Base-by-base conservation (phyloP, 2,888 invertebrate species). In the Phortica okadai region DNA sequence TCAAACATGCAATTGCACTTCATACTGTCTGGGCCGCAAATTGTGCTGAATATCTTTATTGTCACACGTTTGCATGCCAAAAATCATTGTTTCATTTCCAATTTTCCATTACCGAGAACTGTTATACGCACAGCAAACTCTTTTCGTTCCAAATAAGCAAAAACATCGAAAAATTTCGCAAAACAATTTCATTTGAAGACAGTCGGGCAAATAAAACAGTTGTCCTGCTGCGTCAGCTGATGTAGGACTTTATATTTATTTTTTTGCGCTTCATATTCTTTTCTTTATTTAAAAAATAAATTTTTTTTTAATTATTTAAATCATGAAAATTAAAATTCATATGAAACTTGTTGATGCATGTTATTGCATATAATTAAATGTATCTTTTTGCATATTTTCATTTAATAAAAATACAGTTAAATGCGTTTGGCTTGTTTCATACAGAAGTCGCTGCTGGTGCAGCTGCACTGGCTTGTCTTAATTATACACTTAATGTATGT, bases 1-100 rank as follows among this genome's bases (percentile, higher is more conserved):
- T 72, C 21, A 16, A 56, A 72, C 54, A 72, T 72, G 54, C 70
- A 72, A 56, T 72, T 72, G 21, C 45, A 69, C 14, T 33, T 45
- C 69, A 41, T 33, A 10, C 54, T 69, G 25, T 50, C 14, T 21
- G 41, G 41, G 54, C 8, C 25, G 33, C 70, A 56, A 11, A 70
- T n/a, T 70, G 66, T 42, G 8, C 41, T 16, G 54, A 54, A 16
- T 56, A 56, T 56, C 16, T 14, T 69, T n/a, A 50, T 67, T 21
- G 44, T 21, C 25, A 64, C 11, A 41, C 3, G 54, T 54, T 54
- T 10, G 10, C 11, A 14, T 54, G 10, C 54, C 54, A n/a, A 54
- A 10, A 33, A 33, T 33, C 25, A 50, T 16, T 50, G 69, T 69
- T 56, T 72, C 70, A 21, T 72, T 25, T 4, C 70, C 42, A 56